Evolutionary conservation across 2,888 invertebrate genomes (phyloP), one percentile per base, ranked within the genome.

Genomic region (Capitulum mitella): DNA sequence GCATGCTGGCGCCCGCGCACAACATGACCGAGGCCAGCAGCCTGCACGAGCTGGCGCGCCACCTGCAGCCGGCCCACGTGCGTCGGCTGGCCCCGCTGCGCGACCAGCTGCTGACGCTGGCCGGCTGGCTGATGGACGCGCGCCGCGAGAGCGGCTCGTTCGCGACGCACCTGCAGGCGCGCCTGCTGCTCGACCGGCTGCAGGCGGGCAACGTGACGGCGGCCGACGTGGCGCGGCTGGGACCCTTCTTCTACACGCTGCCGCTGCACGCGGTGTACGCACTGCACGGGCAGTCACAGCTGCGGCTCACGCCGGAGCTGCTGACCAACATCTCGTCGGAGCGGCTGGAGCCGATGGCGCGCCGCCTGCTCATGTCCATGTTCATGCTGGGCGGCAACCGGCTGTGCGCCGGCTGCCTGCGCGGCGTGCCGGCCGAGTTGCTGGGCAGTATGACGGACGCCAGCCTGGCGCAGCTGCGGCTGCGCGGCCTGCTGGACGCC

Each of bases 41-140:
- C 29, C 76, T 76, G 76, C 43, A 48, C 76, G 46, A 48, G 43
- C 48, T 76, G 46, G n/a, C 43, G 43, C 76, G 46, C 22, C 76
- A 76, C 76, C 76, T 76, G 76, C 76, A 46, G 76, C 76, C 76
- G 58, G n/a, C 37, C 26, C 46, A 74, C 14, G 34, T 74, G 26
- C 61, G 37, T 16, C 26, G 5, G 46, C n/a, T 51, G 51, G 40
- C 19, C 76, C 1, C 26, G 22, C 46, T 40, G 40, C 26, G 58
- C 12, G 10, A 37, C 34, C 37, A 61, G 46, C 34, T 78, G 19
- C 43, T 34, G 32, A 14, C 10, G 74, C 8, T 79, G 32, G 12
- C 79, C 46, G 26, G 64, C 43, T 26, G 46, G 75, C 16, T 78
- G n/a, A 16, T 75, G n/a, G 19, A 37, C 26, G 77, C 40, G 22